Evolutionary conservation across 2,797 vertebrate species (phyloP).

Genomic region (Coregonus suidteri): DNA sequence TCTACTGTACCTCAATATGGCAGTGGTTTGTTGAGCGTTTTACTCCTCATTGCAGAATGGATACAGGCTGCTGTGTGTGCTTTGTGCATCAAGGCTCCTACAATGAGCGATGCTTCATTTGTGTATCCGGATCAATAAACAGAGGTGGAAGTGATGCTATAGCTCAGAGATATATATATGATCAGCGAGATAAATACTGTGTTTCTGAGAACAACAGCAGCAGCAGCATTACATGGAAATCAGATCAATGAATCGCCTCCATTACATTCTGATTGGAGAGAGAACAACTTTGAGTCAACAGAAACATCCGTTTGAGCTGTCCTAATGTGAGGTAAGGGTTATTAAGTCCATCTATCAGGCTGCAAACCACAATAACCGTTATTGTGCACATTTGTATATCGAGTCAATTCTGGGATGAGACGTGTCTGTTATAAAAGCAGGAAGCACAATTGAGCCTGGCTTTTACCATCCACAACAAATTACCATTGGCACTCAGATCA

Average conservation of each 20-base stretch:
- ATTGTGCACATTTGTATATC: conserved; percentile 37
- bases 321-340: conserved; percentile 31
- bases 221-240: conserved; percentile 30
- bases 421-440: conserved; percentile 26
- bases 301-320: conserved; percentile 35
- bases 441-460: conserved; percentile 17
- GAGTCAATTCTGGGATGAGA: conserved; percentile 14
- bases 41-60: background rate
- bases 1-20: background rate
- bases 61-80: background rate
- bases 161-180: conserved; percentile 29
- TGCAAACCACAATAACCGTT: conserved; percentile 38
- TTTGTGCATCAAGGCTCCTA: background rate
- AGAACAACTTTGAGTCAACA: conserved; percentile 25
- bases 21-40: background rate
- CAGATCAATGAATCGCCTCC: conserved; percentile 31
- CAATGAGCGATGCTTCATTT: conserved; percentile 32
- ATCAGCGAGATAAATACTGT: conserved; percentile 39
- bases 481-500: conserved; percentile 27
- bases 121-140: conserved; percentile 30
- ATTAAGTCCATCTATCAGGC: conserved; percentile 49
- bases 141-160: conserved; percentile 17
- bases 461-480: conserved; percentile 34
- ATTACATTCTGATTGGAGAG: conserved; percentile 25
- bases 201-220: conserved; percentile 31